Conservation (phyloP, 2,113 vertebrate genomes). For the Peromyscus maniculatus region DNA sequence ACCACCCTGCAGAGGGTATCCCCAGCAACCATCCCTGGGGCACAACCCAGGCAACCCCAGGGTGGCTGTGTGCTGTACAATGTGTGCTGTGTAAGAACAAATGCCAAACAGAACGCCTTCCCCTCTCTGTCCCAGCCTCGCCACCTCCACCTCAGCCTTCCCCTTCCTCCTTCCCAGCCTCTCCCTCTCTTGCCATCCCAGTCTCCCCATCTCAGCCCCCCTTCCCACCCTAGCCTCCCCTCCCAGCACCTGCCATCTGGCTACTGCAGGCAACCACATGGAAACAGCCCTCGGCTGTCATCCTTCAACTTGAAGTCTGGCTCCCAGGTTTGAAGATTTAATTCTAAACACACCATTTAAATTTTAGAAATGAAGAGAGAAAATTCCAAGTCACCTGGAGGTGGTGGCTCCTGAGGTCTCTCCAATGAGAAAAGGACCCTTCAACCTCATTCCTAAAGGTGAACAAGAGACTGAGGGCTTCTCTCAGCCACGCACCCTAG, state of each 20-base stretch:
- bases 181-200: neutral
- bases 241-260: slow-evolving; percentile 70
- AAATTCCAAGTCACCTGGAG: neutral
- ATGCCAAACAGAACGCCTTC: neutral
- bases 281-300: slow-evolving; percentile 60
- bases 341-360: slow-evolving; percentile 68
- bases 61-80: neutral
- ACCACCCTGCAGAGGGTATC: neutral
- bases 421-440: neutral
- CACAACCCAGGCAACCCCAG: neutral
- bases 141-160: neutral
- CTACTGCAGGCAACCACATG: slow-evolving; percentile 57
- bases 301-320: slow-evolving; percentile 54
- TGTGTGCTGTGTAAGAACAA: neutral
- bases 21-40: neutral
- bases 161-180: neutral
- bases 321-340: slow-evolving; percentile 68
- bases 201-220: neutral
- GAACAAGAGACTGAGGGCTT: neutral
- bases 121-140: neutral
- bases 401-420: neutral
- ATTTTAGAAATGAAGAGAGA: slow-evolving; percentile 40
- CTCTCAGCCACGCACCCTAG: neutral
- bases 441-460: neutral
- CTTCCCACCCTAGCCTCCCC: neutral